Percentiles rank a stretch among this genome's conserved stretches.
These are phyloP conservation scores for Cynoglossus semilaevis DNA, from an alignment of 2,113 vertebrate species.

Conservation along the genomic window DNA sequence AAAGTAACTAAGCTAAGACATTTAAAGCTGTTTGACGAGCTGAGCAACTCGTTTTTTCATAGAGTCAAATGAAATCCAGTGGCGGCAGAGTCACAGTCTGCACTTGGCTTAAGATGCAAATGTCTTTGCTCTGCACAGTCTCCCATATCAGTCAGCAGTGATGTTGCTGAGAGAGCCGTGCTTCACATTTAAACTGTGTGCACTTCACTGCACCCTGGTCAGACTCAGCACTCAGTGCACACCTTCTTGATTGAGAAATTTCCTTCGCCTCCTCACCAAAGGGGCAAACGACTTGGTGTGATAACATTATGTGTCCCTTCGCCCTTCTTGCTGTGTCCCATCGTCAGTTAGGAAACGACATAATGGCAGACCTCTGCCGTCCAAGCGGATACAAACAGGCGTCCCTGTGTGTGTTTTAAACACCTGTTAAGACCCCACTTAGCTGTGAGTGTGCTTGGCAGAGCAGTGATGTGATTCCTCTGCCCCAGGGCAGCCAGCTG, in stretches of 20 bases:
- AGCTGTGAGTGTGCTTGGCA: conserved; percentile 25
- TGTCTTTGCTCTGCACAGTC: background rate
- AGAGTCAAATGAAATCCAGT: conserved; percentile 11
- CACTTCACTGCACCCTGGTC: conserved; percentile 24
- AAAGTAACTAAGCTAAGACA: conserved; percentile 14
- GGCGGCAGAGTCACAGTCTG: conserved; percentile 10
- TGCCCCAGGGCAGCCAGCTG: conserved; percentile 14
- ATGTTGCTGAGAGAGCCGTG: conserved; percentile 4
- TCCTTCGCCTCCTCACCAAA: conserved; percentile 31
- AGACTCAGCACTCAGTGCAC: conserved; percentile 11
- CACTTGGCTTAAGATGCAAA: background rate
- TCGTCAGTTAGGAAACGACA: conserved; percentile 40
- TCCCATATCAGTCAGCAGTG: too few species aligned
- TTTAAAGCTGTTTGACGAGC: conserved; percentile 15
- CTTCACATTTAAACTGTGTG: conserved; percentile 24
- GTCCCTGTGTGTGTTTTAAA: conserved; percentile 54
- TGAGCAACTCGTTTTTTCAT: conserved; percentile 7
- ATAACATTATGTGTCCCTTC: conserved; percentile 34
- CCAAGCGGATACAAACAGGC: conserved; percentile 49
- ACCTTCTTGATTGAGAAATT: conserved; percentile 16
- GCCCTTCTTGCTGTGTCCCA: conserved; percentile 41
- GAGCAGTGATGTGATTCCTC: conserved; percentile 23
- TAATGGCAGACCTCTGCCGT: conserved; percentile 48
- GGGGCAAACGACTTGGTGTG: conserved; percentile 36
- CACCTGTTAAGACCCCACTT: conserved; percentile 60